Evolutionary conservation across 2,888 invertebrate genomes (phyloP).

Genomic region (Cephonodes hylas): DNA sequence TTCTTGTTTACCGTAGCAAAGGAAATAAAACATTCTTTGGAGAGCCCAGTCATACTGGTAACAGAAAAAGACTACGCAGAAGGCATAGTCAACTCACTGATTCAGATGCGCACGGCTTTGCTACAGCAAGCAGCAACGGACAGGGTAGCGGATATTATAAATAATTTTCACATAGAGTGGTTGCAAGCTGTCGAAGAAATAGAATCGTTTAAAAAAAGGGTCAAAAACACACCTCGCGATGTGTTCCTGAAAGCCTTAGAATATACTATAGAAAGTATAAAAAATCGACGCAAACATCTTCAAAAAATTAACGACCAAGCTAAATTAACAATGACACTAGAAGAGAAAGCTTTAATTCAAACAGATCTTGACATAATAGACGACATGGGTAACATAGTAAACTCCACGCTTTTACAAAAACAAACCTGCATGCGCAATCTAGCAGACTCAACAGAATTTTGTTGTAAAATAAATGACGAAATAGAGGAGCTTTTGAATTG

Average conservation of each 20-base stretch:
- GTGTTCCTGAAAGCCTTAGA: conserved; percentile 33
- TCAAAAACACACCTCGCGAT: conserved; percentile 36
- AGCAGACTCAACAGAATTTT: conserved; percentile 39
- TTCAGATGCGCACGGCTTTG: conserved; percentile 29
- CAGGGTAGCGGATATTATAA: conserved; percentile 29
- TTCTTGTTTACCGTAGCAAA: conserved; percentile 37
- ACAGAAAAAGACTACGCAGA: conserved; percentile 41
- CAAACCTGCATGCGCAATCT: conserved; percentile 27
- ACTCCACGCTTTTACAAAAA: conserved; percentile 36
- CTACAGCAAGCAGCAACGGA: conserved; percentile 20
- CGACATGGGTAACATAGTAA: conserved; percentile 35
- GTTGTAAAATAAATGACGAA: conserved; percentile 33
- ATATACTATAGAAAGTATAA: conserved; percentile 33
- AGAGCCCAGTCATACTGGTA: conserved; percentile 44
- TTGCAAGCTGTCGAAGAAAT: conserved; percentile 40
- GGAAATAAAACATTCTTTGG: conserved; percentile 42
- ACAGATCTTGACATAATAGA: conserved; percentile 30
- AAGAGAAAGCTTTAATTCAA: conserved; percentile 28
- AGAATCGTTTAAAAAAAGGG: conserved; percentile 34
- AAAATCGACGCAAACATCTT: conserved; percentile 27
- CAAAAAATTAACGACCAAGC: conserved; percentile 23
- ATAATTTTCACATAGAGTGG: conserved; percentile 39
- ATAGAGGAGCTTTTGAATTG: conserved; percentile 45
- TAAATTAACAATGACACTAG: conserved; percentile 18
- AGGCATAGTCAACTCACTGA: conserved; percentile 26